Base-by-base conservation (phyloP, 2,888 invertebrate genomes). In the Fissipunctia ypsillon region DNA sequence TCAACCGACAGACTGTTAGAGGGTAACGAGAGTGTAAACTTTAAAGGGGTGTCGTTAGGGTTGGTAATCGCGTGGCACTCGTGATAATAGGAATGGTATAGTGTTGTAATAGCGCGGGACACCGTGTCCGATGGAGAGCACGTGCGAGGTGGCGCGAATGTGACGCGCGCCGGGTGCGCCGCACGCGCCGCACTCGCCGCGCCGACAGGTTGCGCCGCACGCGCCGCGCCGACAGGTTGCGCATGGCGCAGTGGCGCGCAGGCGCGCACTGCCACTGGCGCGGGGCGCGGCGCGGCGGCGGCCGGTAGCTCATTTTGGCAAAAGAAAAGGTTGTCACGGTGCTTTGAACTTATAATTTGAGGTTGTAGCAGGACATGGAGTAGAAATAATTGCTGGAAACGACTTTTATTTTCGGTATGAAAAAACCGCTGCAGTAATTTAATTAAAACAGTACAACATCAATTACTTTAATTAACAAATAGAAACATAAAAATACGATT, bases 71-170 rank as follows among this genome's bases (percentile, higher is more conserved):
- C 61, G n/a, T 61, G 66, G 66, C 73, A 69, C 67, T 35, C 66
- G 35, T 35, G 65, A 80, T 91, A 92, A 92, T 92, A 82, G 83
- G 89, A 88, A 86, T 89, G 78, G 89, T 87, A 91, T 91, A 66
- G 90, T 83, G 84, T 65, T 84, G 86, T 92, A 92, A 93, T 91
- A 70, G 61, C 45, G 88, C 84, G 88, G 90, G 87, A 88, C 75
- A 73, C 76, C 86, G 86, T 74, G 74, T 54, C 81, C 73, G 70
- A 83, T 83, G 85, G 78, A 65, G 81, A 64, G 87, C 92, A 92
- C 92, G 93, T 92, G 86, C 85, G 87, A 76, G 89, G 91, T 88
- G 92, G 60, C 83, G 88, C 91, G 85, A 91, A 91, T 91, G 85
- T 72, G 76, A 66, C 76, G 69, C 28, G 69, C 56, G 59, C 73